These are phyloP conservation scores for Phycodurus eques DNA, from an alignment of 2,113 vertebrate species.

Conservation along the genomic window DNA sequence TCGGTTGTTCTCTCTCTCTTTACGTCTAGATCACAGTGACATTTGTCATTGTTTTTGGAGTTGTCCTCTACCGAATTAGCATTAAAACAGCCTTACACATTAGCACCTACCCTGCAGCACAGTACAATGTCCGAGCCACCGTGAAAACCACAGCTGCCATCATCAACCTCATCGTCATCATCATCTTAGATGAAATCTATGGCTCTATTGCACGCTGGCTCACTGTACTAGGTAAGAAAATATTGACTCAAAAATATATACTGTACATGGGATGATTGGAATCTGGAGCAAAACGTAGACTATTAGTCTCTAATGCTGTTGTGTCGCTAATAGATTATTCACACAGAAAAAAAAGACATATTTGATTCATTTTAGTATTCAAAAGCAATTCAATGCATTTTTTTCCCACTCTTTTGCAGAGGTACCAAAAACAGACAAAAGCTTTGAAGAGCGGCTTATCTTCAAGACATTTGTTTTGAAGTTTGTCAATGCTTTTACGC, in stretches of 20 bases:
- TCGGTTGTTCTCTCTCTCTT: background rate
- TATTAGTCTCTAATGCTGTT: background rate
- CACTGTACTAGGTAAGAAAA: constrained; percentile 81
- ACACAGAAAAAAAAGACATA: no score
- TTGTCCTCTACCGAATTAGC: constrained; percentile 95
- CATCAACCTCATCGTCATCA: constrained; percentile 95
- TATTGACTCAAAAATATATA: background rate
- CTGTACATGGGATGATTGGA: background rate
- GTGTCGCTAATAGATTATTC: background rate
- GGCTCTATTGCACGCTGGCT: constrained; percentile 87
- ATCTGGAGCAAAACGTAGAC: background rate
- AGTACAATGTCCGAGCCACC: constrained; percentile 85
- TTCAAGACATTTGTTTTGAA: constrained; percentile 95
- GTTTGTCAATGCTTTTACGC: constrained; percentile 95
- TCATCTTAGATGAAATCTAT: constrained; percentile 94
- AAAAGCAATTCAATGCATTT: background rate
- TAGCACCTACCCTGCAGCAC: constrained; percentile 77
- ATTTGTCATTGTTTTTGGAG: constrained; percentile 88
- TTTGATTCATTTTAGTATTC: background rate
- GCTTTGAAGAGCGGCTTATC: constrained; percentile 91
- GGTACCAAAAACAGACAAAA: constrained; percentile 97
- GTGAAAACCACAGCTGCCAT: constrained; percentile 92
- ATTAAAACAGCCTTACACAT: constrained; percentile 87
- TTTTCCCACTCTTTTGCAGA: constrained; percentile 70
- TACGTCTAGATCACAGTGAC: constrained; percentile 80